Conservation (phyloP, 2,888 invertebrate genomes). For the Drosophila lacicola region DNA sequence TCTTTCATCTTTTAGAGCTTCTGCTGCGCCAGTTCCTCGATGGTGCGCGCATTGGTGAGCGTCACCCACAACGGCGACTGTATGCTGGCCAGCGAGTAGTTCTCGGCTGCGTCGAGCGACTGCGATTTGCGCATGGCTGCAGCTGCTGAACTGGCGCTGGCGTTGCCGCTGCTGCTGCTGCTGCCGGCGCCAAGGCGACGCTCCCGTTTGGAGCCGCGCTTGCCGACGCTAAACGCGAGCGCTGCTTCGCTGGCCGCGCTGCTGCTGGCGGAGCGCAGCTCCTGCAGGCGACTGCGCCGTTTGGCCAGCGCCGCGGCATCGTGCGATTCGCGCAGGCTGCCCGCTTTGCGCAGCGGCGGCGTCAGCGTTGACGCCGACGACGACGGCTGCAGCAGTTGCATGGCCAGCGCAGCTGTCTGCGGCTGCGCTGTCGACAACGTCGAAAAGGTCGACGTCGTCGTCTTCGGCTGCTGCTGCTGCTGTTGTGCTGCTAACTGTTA, state of each 20-base stretch:
- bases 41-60: constrained; percentile 90
- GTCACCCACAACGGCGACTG: constrained; percentile 93
- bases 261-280: constrained; percentile 60
- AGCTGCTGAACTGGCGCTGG: constrained; percentile 16
- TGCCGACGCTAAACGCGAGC: constrained; percentile 51
- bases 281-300: constrained; percentile 68
- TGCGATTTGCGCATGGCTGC: constrained; percentile 74
- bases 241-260: constrained; percentile 46
- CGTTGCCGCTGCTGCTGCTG: constrained; percentile 15
- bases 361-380: constrained; percentile 27
- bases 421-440: constrained; percentile 30
- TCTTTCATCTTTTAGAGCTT: constrained; percentile 49
- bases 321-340: constrained; percentile 63
- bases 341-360: constrained; percentile 66
- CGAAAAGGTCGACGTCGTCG: constrained; percentile 24
- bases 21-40: constrained; percentile 83
- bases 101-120: constrained; percentile 76
- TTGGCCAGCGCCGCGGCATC: constrained; percentile 64
- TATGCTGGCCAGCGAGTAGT: constrained; percentile 85
- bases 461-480: constrained; percentile 44
- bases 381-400: constrained; percentile 10
- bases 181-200: constrained; percentile 29
- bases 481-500: constrained; percentile 77
- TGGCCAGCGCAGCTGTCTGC: constrained; percentile 18
- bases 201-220: constrained; percentile 51